phyloP scores from a whole-genome alignment of 2,113 vertebrate genomes.

The Aegotheles bennettii region DNA sequence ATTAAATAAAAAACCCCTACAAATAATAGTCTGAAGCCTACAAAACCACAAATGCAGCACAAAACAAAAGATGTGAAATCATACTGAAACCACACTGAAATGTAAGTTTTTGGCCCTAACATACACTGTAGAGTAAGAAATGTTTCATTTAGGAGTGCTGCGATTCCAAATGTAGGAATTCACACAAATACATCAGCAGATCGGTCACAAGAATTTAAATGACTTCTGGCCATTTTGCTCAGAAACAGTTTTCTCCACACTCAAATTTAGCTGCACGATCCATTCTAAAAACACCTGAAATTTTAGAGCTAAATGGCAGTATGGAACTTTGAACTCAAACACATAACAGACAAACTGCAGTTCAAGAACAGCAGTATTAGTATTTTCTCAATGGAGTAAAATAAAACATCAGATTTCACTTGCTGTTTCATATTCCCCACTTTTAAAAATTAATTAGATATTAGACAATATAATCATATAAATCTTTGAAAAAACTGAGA shows the following conservation, averaged over 20 bases:
- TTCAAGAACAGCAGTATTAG: neutral
- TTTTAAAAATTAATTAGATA: neutral
- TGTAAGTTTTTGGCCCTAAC: neutral
- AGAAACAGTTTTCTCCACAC: neutral
- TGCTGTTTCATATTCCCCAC: neutral
- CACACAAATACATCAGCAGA: neutral
- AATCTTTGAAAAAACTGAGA: neutral
- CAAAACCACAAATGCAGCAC: conserved; percentile 28
- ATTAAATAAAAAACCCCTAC: neutral
- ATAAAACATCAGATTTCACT: neutral
- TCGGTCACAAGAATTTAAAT: neutral
- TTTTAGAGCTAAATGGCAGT: neutral
- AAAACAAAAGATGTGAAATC: conserved; percentile 35
- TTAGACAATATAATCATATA: neutral
- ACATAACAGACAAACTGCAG: neutral
- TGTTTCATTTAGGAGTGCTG: neutral
- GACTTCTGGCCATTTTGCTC: neutral
- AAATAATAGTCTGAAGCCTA: conserved; percentile 19
- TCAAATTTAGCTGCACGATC: neutral
- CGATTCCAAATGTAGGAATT: neutral
- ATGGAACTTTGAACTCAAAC: neutral
- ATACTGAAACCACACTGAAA: neutral
- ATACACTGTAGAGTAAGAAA: neutral
- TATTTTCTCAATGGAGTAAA: neutral
- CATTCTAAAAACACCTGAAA: neutral